phyloP scores from a whole-genome alignment of 2,797 vertebrate genomes.

The Scomberomorus guttatus region DNA sequence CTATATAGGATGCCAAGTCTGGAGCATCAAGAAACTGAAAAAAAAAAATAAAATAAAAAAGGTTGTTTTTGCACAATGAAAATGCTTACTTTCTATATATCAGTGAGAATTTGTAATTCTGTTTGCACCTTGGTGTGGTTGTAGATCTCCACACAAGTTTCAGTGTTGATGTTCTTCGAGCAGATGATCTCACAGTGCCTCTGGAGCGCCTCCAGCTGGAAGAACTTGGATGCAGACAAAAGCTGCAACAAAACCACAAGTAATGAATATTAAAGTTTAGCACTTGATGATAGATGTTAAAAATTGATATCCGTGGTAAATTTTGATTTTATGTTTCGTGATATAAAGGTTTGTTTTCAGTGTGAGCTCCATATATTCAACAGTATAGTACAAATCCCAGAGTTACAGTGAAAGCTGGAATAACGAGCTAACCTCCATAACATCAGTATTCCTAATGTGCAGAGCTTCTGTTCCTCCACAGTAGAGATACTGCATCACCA shows the following conservation, averaged over 20 bases:
- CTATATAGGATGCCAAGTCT: conserved; percentile 94
- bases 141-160: conserved; percentile 98
- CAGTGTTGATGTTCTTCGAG: conserved; percentile 96
- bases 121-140: conserved; percentile 95
- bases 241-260: conserved; percentile 84
- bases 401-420: not conserved
- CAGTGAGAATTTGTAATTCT: no score
- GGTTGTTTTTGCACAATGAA: not conserved
- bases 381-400: not conserved
- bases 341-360: not conserved
- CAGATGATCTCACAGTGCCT: conserved; percentile 99
- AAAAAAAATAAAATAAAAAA: no score
- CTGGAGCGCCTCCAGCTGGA: conserved; percentile 97
- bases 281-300: not conserved
- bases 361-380: not conserved
- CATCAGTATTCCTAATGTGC: conserved; percentile 95
- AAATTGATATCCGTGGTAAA: not conserved
- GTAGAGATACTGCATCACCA: conserved; percentile 99
- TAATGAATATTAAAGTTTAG: not conserved
- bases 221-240: conserved; percentile 97
- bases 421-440: conserved; percentile 92
- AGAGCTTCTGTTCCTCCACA: conserved; percentile 95
- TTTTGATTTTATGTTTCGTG: not conserved
- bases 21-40: conserved; percentile 93
- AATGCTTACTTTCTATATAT: no score